Base-by-base conservation (phyloP, 2,888 invertebrate species). In the Anoplius nigerrimus region DNA sequence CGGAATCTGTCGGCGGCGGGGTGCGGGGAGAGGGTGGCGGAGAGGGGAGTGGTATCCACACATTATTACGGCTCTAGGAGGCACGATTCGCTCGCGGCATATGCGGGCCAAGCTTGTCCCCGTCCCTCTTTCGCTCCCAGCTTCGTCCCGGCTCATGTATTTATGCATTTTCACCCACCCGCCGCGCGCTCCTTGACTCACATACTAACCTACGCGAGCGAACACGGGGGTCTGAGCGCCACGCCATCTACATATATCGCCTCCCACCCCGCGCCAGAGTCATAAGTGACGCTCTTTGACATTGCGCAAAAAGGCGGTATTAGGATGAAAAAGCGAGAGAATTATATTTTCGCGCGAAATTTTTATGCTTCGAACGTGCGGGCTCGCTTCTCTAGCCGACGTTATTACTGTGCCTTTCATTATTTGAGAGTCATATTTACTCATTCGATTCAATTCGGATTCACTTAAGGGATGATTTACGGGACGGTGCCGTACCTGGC, bases 381-480 rank as follows among this genome's bases (percentile, higher is more conserved):
- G n/a, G 63, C 60, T 48, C 56, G 54, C 42, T 21, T 55, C 60
- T 34, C 43, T 2, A 15, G 27, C 46, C 18, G 22, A 24, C 20
- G 13, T 34, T 70, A 24, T 22, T 1, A 21, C 57, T 45, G 51
- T 61, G 53, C 61, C 70, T 84, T 78, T 84, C 80, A 82, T 85
- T 86, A 84, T 82, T 80, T 77, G 73, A 80, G 75, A 83, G 84
- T 81, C 86, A 87, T 88, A 88, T 87, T 88, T 88, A 88, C 86
- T 88, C 87, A 85, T 87, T 88, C 84, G 76, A 87, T 86, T 87
- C 87, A 87, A 86, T 87, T 87, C 84, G 72, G 83, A 81, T 86
- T 87, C 86, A 87, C 84, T 87, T 87, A 86, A 71, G 73, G 68
- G 77, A 84, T 87, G 86, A 87, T 87, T 87, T 87, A 86, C 78